A percentile compares a stretch with the other conserved stretches of the same genome.
Conservation (phyloP, 2,113 vertebrate species). For the Danionella cerebrum region DNA sequence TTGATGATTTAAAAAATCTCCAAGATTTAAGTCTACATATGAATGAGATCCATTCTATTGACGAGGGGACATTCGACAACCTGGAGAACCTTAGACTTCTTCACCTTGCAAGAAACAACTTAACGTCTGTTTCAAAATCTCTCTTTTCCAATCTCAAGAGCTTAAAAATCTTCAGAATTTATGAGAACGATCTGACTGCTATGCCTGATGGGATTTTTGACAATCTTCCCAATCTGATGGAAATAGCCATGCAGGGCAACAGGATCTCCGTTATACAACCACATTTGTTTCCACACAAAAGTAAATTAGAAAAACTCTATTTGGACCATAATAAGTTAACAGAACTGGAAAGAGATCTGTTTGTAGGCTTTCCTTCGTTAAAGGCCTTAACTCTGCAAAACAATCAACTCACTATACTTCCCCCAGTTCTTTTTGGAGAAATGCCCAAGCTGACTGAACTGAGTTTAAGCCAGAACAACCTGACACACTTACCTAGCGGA, state of each 20-base stretch:
- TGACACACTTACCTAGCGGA: constrained; percentile 52
- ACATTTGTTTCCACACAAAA: constrained; percentile 59
- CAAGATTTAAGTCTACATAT: constrained; percentile 51
- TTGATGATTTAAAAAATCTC: constrained; percentile 57
- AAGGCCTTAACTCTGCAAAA: constrained; percentile 54
- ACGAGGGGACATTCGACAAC: constrained; percentile 66
- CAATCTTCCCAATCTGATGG: constrained; percentile 49
- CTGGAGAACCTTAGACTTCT: constrained; percentile 56
- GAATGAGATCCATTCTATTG: constrained; percentile 61
- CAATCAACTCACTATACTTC: constrained; percentile 57
- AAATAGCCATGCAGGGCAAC: constrained; percentile 61
- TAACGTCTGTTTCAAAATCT: constrained; percentile 46
- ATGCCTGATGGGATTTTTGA: constrained; percentile 62
- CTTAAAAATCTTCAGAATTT: constrained; percentile 57
- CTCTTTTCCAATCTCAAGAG: constrained; percentile 59
- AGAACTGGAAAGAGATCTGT: constrained; percentile 53
- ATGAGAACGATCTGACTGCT: constrained; percentile 63
- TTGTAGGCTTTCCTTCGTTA: constrained; percentile 62
- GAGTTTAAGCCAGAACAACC: constrained; percentile 58
- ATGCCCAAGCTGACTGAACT: constrained; percentile 55
- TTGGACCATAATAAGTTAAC: constrained; percentile 58
- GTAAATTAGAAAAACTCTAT: constrained; percentile 55
- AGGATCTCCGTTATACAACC: constrained; percentile 56
- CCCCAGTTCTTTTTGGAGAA: constrained; percentile 58
- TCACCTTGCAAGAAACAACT: constrained; percentile 65